Percentiles rank a stretch among this genome's conserved stretches.
Conservation (phyloP, 2,113 vertebrate genomes). For the Myanophis thanlyinensis region DNA sequence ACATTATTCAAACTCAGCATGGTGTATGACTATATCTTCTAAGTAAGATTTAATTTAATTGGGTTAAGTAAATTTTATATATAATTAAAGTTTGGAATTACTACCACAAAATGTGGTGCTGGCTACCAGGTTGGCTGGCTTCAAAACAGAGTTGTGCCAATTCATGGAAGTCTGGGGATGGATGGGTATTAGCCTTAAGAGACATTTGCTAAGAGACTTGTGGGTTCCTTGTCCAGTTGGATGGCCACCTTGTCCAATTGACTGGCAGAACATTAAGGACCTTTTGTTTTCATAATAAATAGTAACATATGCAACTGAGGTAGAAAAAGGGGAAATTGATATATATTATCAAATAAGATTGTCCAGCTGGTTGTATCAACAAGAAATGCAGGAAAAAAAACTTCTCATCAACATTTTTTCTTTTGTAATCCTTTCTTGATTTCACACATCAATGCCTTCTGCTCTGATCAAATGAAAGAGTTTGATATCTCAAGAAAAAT, state of each 20-base stretch:
- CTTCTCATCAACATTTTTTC: neutral
- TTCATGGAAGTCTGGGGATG: neutral
- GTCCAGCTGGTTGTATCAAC: neutral
- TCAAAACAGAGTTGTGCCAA: neutral
- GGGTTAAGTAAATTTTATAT: neutral
- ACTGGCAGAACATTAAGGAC: neutral
- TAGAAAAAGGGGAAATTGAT: neutral
- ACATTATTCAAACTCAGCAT: neutral
- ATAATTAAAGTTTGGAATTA: neutral
- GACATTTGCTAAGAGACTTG: neutral
- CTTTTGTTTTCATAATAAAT: neutral
- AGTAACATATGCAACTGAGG: neutral
- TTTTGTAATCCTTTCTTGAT: neutral
- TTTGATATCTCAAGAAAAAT: neutral
- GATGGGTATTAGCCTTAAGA: neutral
- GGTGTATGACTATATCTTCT: neutral
- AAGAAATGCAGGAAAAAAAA: neutral
- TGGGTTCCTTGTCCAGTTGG: neutral
- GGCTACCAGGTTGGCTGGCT: neutral
- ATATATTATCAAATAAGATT: neutral
- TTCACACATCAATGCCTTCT: neutral
- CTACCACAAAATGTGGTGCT: neutral
- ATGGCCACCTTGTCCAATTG: neutral
- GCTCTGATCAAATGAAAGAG: neutral
- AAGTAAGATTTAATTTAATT: neutral